Percentiles rank a stretch among this genome's conserved stretches.
Conservation (phyloP, 2,888 invertebrate species). For the Troides oblongomaculatus region DNA sequence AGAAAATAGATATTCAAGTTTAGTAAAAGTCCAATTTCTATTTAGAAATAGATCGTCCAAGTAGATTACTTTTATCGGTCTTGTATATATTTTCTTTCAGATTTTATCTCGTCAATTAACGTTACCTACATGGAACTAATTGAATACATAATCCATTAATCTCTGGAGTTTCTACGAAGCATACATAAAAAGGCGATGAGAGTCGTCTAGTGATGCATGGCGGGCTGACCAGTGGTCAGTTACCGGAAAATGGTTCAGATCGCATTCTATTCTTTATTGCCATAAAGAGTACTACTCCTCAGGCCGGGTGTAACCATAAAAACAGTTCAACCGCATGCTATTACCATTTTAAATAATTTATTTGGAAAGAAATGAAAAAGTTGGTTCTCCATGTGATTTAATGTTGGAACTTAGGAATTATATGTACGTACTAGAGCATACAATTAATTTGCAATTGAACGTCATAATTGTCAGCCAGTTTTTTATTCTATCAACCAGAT, state of each 20-base stretch:
- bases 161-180: constrained; percentile 20
- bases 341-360: constrained; percentile 10
- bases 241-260: constrained; percentile 61
- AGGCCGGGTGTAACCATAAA: background rate
- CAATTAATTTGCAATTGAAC: background rate
- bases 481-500: too few species aligned
- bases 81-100: background rate
- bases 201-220: constrained; percentile 17
- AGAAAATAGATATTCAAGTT: background rate
- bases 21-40: background rate
- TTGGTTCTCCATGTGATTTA: background rate
- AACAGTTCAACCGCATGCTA: background rate
- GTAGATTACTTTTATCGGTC: constrained; percentile 4
- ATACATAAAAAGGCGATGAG: constrained; percentile 12
- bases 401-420: background rate
- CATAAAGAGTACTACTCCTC: constrained; percentile 2
- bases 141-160: constrained; percentile 27
- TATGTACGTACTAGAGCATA: background rate
- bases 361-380: constrained; percentile 7
- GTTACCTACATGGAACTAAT: constrained; percentile 22
- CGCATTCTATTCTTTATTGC: constrained; percentile 46
- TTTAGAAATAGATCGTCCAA: background rate
- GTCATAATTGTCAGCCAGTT: too few species aligned
- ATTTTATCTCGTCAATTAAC: constrained; percentile 27
- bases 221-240: constrained; percentile 44